phyloP scores from a whole-genome alignment of 1,140 invertebrate species.

The Paramacrobiotus metropolitanus region DNA sequence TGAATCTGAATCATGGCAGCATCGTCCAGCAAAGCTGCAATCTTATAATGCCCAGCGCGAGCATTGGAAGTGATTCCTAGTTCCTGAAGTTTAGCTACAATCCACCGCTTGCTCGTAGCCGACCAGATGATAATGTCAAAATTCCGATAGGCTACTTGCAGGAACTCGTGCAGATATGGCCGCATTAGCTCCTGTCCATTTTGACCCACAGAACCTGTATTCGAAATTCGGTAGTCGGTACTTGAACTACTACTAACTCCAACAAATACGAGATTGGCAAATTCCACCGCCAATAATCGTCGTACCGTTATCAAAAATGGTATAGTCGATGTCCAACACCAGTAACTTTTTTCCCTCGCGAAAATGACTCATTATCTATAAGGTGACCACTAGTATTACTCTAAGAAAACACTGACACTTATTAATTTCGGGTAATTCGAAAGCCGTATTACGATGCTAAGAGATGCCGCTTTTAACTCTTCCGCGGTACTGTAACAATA shows the following conservation, averaged over 20 bases:
- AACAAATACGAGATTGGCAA: no score
- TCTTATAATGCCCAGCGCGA: conserved; percentile 56
- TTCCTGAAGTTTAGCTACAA: conserved; percentile 85
- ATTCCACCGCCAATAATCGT: no score
- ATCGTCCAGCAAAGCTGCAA: conserved; percentile 70
- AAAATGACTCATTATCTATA: conserved; percentile 46
- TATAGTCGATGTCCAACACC: conserved; percentile 91
- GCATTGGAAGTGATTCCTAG: conserved; percentile 41
- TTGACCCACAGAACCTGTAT: conserved; percentile 72
- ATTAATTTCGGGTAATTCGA: no score
- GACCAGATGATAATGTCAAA: conserved; percentile 39
- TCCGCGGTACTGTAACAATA: no score
- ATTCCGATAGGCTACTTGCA: conserved; percentile 60
- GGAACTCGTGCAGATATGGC: conserved; percentile 79
- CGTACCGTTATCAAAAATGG: no score
- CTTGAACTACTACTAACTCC: no score
- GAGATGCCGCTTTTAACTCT: conserved; percentile 35
- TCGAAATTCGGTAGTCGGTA: no score
- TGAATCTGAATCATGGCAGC: conserved; percentile 84
- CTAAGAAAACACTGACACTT: no score
- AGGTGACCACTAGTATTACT: no score
- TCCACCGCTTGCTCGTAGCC: conserved; percentile 93
- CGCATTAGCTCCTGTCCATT: conserved; percentile 71
- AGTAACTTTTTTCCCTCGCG: conserved; percentile 62
- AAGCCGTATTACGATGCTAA: conserved; percentile 24